Percentiles rank a stretch among this genome's conserved stretches.
phyloP scores from a whole-genome alignment of 92 coral and sea anemone genomes.

The Muricea muricata region DNA sequence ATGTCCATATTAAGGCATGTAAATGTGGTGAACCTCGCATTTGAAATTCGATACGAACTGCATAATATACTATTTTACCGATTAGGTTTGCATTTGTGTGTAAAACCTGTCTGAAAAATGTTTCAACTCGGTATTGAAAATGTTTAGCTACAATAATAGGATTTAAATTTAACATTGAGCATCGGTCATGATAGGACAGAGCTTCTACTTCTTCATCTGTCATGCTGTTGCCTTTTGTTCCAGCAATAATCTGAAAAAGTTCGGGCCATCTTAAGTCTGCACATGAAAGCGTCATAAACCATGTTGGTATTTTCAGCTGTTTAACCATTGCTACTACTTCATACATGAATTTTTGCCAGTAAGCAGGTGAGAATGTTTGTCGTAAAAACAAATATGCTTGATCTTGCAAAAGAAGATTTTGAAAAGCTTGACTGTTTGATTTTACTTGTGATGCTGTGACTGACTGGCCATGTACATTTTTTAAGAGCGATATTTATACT shows the following conservation, averaged over 20 bases:
- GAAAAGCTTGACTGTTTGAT: conserved; percentile 29
- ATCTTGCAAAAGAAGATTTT: conserved; percentile 46
- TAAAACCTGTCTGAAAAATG: conserved; percentile 58
- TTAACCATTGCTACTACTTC: conserved; percentile 41
- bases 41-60: conserved; percentile 58
- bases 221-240: conserved; percentile 53
- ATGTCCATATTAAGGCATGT: conserved; percentile 53
- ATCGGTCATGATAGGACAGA: conserved; percentile 71
- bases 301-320: conserved; percentile 72
- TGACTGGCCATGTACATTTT: conserved; percentile 41
- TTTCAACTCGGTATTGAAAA: conserved; percentile 67
- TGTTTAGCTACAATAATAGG: conserved; percentile 72
- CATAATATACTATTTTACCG: conserved; percentile 64
- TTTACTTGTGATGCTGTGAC: conserved; percentile 32
- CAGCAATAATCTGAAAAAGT: conserved; percentile 46
- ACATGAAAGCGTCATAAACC: conserved; percentile 74
- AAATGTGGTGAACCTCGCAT: conserved; percentile 72
- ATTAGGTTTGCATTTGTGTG: conserved; percentile 50
- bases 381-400: conserved; percentile 58
- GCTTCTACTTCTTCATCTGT: conserved; percentile 60
- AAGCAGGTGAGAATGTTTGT: conserved; percentile 29
- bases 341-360: not conserved
- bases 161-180: conserved; percentile 67
- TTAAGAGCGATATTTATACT: conserved; percentile 53
- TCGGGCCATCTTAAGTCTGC: conserved; percentile 61